phyloP scores from a whole-genome alignment of 2,797 vertebrate species.

The Amblyraja radiata region DNA sequence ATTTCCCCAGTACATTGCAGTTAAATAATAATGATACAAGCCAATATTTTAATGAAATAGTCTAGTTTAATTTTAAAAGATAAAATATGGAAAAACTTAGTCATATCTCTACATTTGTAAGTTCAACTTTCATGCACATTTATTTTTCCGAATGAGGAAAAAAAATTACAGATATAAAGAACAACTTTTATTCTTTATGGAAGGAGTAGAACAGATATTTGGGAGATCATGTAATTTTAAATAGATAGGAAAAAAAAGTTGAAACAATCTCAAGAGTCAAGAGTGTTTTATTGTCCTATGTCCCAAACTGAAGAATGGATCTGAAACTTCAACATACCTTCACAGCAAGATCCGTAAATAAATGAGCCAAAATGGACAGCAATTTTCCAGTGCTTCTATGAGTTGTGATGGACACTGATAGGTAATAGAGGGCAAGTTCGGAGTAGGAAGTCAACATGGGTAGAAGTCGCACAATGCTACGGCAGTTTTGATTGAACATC shows the following conservation, averaged over 20 bases:
- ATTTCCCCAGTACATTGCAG: neutral
- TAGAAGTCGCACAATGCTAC: conserved; percentile 68
- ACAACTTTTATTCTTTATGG: neutral
- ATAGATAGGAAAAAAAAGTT: neutral
- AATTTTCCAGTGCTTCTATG: conserved; percentile 85
- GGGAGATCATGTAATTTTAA: neutral
- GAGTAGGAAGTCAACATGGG: conserved; percentile 79
- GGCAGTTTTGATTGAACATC: conserved; percentile 71
- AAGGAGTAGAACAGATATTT: neutral
- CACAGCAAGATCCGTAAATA: conserved; percentile 84
- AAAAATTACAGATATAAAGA: neutral
- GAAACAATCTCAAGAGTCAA: neutral
- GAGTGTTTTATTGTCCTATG: too few relatives aligned
- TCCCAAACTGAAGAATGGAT: neutral
- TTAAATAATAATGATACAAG: neutral
- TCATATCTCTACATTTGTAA: neutral
- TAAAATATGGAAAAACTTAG: neutral
- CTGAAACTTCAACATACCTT: conserved; percentile 64
- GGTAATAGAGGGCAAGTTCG: conserved; percentile 75
- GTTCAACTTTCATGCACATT: neutral
- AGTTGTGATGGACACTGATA: conserved; percentile 71
- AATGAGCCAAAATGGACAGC: conserved; percentile 73
- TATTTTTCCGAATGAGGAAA: neutral
- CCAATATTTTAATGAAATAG: neutral
- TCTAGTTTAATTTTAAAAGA: neutral